phyloP scores from a whole-genome alignment of 1,140 invertebrate genomes.

The Meloidogyne chitwoodi region DNA sequence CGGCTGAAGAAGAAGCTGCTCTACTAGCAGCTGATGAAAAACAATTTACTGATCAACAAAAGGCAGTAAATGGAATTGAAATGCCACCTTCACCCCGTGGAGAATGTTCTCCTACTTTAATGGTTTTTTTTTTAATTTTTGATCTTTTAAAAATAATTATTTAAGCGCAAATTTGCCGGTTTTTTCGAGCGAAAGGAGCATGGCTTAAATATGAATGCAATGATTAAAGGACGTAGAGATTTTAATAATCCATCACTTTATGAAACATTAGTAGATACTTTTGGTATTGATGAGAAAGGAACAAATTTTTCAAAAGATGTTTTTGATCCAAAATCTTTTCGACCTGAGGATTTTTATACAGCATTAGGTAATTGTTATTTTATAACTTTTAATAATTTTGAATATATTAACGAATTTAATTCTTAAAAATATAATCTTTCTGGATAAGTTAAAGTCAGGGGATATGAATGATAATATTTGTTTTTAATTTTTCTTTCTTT shows the following conservation, averaged over 20 bases:
- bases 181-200: constrained; percentile 14
- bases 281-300: constrained; percentile 23
- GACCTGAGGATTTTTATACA: constrained; percentile 8
- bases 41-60: background rate
- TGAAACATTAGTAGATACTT: constrained; percentile 10
- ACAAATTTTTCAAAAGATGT: constrained; percentile 4
- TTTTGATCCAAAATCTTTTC: constrained; percentile 17
- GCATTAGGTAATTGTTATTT: constrained; percentile 10
- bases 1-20: background rate
- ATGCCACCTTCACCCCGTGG: background rate
- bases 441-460: no score
- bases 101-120: background rate
- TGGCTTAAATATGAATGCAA: constrained; percentile 6
- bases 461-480: no score
- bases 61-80: background rate
- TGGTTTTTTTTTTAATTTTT: background rate
- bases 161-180: constrained; percentile 3
- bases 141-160: background rate
- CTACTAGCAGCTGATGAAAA: background rate
- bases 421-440: no score
- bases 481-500: background rate
- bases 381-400: no score
- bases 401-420: no score
- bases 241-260: constrained; percentile 19
- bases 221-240: constrained; percentile 19